Evolutionary conservation across 2,797 vertebrate genomes (phyloP).

Genomic region (Anguilla marmorata): DNA sequence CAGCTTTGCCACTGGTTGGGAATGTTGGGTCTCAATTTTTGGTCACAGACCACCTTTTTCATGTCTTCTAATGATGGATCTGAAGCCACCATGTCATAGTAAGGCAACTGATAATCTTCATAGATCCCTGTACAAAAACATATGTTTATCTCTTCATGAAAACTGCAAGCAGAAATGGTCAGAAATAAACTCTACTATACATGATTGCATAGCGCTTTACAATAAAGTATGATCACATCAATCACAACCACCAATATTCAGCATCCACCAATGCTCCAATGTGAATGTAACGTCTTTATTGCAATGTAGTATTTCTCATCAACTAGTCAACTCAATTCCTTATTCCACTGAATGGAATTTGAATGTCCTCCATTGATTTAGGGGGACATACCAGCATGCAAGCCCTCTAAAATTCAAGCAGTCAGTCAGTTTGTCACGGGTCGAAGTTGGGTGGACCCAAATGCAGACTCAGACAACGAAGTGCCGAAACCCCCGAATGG

Average conservation of each 20-base stretch:
- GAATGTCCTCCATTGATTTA: no score
- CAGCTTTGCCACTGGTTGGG: constrained; percentile 99
- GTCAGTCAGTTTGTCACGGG: neutral
- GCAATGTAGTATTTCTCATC: no score
- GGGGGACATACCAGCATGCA: neutral
- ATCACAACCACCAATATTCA: neutral
- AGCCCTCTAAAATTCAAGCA: neutral
- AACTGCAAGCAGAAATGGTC: neutral
- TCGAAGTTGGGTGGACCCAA: no score
- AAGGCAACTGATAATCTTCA: constrained; percentile 97
- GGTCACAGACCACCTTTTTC: constrained; percentile 92
- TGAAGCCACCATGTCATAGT: constrained; percentile 93
- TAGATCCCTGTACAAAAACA: constrained; percentile 74
- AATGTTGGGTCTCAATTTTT: constrained; percentile 89
- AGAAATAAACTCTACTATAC: neutral
- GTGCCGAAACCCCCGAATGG: no score
- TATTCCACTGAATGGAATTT: no score
- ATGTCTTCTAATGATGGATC: constrained; percentile 96
- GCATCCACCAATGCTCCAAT: no score
- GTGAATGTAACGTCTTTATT: no score
- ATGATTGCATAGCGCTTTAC: neutral
- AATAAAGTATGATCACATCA: neutral
- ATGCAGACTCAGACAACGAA: no score
- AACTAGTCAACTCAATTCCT: no score
- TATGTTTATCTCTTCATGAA: neutral